Base-by-base conservation (phyloP, 2,113 vertebrate genomes). In the Platichthys flesus region DNA sequence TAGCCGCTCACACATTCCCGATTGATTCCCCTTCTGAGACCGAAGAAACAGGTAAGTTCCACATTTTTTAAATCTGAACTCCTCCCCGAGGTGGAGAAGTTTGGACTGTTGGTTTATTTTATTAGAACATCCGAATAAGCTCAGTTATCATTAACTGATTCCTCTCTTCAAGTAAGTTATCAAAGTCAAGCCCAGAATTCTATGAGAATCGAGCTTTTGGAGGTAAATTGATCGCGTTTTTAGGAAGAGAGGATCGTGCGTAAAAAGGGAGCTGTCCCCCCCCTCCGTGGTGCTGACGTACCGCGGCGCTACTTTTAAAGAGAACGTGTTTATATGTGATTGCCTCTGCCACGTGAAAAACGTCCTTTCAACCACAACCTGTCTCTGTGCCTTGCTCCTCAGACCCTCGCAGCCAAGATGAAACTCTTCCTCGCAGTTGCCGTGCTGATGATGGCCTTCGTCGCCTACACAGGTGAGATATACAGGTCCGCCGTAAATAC, bases 381-480 rank as follows among this genome's bases (percentile, higher is more conserved):
- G n/a, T 60, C 23, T 13, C 5, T 42, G 4, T 62, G 1, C 14
- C 20, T 47, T 9, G 8, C 9, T 77, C 10, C 24, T 49, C 78
- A 70, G 64, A 78, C 31, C 77, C 4, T 24, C 65, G 26, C 56
- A 65, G 71, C 54, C 71, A 90, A 82, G 21, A 96, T 96, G 95
- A 94, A 77, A 87, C 81, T 94, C 51, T 90, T 82, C 58, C 74
- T 95, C 0, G 92, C 94, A 16, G 56, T 93, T 31, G 92, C 93
- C 1, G 86, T 94, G 78, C 59, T 95, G 71, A 58, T 96, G 82
- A 76, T 95, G 83, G 94, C 93, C 45, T 79, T 95, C 16, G 83
- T 91, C 9, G 92, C 91, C 24, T 89, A 90, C 73, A 74, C 93
- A 80, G 93, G 95, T 95, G 9, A 3, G 40, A 12, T 10, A 42